Percentiles rank a stretch among this genome's conserved stretches.
Conservation (phyloP, 2,888 invertebrate genomes). For the Allacma fusca region DNA sequence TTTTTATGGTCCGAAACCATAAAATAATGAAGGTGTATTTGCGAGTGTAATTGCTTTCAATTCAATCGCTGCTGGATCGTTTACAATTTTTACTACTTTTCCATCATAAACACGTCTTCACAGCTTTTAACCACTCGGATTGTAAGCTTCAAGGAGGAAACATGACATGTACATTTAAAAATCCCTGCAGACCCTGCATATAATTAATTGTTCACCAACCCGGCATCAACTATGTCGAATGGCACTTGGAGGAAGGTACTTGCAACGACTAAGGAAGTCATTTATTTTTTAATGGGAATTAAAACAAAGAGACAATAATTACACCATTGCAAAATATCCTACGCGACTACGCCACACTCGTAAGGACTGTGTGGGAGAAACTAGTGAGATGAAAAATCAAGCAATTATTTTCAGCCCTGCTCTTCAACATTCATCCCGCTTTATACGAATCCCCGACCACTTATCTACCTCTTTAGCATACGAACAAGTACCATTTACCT, state of each 20-base stretch:
- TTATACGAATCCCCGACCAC: background rate
- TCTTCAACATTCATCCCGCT: background rate
- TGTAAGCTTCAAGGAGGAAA: too few species aligned
- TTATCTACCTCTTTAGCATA: background rate
- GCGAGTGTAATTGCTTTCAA: background rate
- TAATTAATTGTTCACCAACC: background rate
- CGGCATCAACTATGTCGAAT: background rate
- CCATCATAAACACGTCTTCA: background rate
- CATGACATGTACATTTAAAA: too few species aligned
- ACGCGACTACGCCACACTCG: too few species aligned
- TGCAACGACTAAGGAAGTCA: background rate
- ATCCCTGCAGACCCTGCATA: background rate
- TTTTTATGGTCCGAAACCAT: slow-evolving; percentile 6
- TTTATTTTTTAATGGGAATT: slow-evolving; percentile 16
- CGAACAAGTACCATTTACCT: slow-evolving; percentile 3
- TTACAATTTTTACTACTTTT: background rate
- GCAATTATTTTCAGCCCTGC: slow-evolving; percentile 1
- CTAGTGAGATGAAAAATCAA: background rate
- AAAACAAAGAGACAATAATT: slow-evolving; percentile 1
- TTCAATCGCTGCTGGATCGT: background rate
- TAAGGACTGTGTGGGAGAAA: too few species aligned
- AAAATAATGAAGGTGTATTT: slow-evolving; percentile 7
- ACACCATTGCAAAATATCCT: background rate
- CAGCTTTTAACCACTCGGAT: too few species aligned
- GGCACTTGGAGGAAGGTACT: background rate